Conservation (phyloP, 2,888 invertebrate species). For the Chloroclysta siterata region DNA sequence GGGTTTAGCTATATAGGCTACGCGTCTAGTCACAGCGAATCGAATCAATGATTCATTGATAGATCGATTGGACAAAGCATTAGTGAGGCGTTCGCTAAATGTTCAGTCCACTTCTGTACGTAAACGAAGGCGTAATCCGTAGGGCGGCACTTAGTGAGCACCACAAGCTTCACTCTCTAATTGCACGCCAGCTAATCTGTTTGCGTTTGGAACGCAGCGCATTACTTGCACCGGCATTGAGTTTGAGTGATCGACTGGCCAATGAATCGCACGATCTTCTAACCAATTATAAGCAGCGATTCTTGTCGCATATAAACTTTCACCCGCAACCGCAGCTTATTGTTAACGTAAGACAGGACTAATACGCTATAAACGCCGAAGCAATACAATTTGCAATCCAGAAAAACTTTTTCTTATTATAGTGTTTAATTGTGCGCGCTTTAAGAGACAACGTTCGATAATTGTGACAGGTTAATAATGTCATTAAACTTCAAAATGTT, state of each 20-base stretch:
- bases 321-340: background rate
- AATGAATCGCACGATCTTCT: background rate
- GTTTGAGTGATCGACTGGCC: slow-evolving; percentile 40
- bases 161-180: slow-evolving; percentile 79
- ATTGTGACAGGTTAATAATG: too few relatives aligned
- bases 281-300: background rate
- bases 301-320: background rate
- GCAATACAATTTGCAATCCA: too few relatives aligned
- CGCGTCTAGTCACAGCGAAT: slow-evolving; percentile 34
- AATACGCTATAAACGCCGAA: too few relatives aligned
- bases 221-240: slow-evolving; percentile 51
- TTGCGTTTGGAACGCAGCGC: slow-evolving; percentile 71
- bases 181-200: slow-evolving; percentile 80
- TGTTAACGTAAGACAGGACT: background rate
- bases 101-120: slow-evolving; percentile 69
- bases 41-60: slow-evolving; percentile 70
- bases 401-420: too few relatives aligned
- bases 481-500: too few relatives aligned
- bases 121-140: slow-evolving; percentile 77
- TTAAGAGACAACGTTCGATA: too few relatives aligned
- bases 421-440: too few relatives aligned
- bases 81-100: slow-evolving; percentile 72
- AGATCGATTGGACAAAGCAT: slow-evolving; percentile 73
- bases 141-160: slow-evolving; percentile 76
- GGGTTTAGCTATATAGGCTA: slow-evolving; percentile 10